Conservation (phyloP, 2,888 invertebrate species). For the Homarus gammarus region DNA sequence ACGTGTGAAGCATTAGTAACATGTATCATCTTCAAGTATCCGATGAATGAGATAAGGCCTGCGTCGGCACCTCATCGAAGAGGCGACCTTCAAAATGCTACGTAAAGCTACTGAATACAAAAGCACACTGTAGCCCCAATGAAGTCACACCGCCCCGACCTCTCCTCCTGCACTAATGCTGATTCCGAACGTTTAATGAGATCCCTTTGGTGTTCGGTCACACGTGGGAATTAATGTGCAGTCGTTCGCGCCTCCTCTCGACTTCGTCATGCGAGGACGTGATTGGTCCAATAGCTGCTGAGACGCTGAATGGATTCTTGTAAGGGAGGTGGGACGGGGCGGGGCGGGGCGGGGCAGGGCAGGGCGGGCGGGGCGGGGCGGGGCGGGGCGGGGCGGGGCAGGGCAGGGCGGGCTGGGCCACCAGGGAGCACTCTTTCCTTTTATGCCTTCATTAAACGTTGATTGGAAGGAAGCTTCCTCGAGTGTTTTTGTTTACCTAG, state of each 20-base stretch:
- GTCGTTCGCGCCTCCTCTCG: background rate
- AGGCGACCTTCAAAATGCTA: too few species aligned
- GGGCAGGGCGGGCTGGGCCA: too few species aligned
- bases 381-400: too few species aligned
- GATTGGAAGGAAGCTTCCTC: background rate
- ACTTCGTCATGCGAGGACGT: conserved; percentile 1
- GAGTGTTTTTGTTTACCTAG: conserved; percentile 1
- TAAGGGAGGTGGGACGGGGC: background rate
- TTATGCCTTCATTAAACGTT: conserved; percentile 11
- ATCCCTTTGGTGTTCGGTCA: conserved; percentile 11
- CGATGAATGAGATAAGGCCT: too few species aligned
- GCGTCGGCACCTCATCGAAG: too few species aligned
- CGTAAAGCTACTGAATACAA: too few species aligned
- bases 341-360: too few species aligned
- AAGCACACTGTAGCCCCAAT: too few species aligned
- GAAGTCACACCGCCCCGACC: background rate
- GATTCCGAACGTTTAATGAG: background rate
- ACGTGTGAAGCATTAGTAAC: too few species aligned
- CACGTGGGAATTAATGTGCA: conserved; percentile 11
- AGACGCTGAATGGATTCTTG: background rate
- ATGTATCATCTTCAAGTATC: too few species aligned
- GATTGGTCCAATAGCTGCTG: background rate
- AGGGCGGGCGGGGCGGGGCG: too few species aligned
- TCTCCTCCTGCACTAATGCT: background rate
- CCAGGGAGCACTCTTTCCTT: background rate